Conservation (phyloP, 2,888 invertebrate genomes). For the Nezara viridula region DNA sequence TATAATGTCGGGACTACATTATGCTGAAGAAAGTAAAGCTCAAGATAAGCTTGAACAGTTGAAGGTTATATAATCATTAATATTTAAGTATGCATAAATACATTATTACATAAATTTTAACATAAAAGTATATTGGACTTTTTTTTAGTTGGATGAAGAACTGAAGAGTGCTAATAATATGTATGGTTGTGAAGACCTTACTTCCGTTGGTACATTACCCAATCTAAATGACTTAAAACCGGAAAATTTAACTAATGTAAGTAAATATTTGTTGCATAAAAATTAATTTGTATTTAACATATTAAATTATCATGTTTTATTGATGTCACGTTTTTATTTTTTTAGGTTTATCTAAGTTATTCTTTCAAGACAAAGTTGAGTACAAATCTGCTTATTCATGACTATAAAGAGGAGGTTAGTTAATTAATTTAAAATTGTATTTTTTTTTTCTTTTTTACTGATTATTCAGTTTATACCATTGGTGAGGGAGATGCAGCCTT, state of each 20-base stretch:
- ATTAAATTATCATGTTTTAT: background rate
- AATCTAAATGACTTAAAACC: conserved; percentile 65
- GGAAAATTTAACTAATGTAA: conserved; percentile 67
- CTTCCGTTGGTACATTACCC: conserved; percentile 66
- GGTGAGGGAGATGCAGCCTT: too few species aligned
- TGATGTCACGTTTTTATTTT: background rate
- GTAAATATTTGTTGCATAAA: background rate
- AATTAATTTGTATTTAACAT: background rate
- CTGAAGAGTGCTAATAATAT: background rate
- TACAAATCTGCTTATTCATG: conserved; percentile 67
- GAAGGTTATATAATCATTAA: conserved; percentile 18
- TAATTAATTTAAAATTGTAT: background rate
- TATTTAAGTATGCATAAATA: background rate
- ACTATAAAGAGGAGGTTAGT: conserved; percentile 66
- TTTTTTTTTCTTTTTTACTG: background rate
- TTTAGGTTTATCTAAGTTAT: conserved; percentile 68
- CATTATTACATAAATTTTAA: background rate
- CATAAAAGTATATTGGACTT: background rate
- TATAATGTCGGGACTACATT: conserved; percentile 32
- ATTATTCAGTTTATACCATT: too few species aligned
- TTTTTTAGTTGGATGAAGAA: conserved; percentile 48
- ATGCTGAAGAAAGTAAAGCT: conserved; percentile 52
- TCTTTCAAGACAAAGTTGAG: conserved; percentile 67
- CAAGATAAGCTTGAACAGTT: conserved; percentile 46
- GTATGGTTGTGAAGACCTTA: conserved; percentile 64